Conservation (phyloP, 2,113 vertebrate species). For the Cinclus mexicanus region DNA sequence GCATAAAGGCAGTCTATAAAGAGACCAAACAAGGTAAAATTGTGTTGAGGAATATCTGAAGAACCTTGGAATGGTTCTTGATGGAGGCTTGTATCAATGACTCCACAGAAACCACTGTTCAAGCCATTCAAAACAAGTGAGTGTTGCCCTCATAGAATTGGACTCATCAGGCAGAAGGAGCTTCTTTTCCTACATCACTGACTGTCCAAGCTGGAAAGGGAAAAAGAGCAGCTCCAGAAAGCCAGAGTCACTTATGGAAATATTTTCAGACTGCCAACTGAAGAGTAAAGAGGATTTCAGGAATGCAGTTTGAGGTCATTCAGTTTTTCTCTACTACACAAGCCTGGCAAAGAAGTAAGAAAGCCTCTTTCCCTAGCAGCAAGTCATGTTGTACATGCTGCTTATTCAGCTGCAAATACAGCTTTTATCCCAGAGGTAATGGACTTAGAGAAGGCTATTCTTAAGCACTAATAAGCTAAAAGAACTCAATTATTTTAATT, state of each 20-base stretch:
- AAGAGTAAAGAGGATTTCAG: slow-evolving; percentile 27
- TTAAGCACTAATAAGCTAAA: slow-evolving; percentile 54
- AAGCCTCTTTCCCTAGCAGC: slow-evolving; percentile 48
- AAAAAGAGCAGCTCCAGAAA: not conserved
- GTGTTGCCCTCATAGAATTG: rapidly evolving
- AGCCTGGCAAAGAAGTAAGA: not conserved
- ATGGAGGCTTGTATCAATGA: not conserved
- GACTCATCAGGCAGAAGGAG: not conserved
- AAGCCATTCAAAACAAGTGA: not conserved
- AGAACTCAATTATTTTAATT: slow-evolving; percentile 43
- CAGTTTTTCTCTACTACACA: not conserved
- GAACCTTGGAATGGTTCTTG: not conserved
- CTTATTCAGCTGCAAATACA: slow-evolving; percentile 46
- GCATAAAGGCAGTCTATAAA: not conserved
- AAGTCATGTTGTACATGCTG: slow-evolving; percentile 17
- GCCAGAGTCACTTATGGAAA: not conserved
- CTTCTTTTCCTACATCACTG: not conserved
- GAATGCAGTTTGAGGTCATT: slow-evolving; percentile 11
- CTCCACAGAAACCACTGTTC: not conserved
- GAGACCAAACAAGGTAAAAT: no score
- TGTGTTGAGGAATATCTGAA: not conserved
- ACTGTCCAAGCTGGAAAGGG: not conserved
- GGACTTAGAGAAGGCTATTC: slow-evolving; percentile 59
- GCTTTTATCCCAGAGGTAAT: slow-evolving; percentile 65
- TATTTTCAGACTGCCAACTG: not conserved